Base-by-base conservation (phyloP, 2,797 vertebrate genomes). In the Manis javanica region DNA sequence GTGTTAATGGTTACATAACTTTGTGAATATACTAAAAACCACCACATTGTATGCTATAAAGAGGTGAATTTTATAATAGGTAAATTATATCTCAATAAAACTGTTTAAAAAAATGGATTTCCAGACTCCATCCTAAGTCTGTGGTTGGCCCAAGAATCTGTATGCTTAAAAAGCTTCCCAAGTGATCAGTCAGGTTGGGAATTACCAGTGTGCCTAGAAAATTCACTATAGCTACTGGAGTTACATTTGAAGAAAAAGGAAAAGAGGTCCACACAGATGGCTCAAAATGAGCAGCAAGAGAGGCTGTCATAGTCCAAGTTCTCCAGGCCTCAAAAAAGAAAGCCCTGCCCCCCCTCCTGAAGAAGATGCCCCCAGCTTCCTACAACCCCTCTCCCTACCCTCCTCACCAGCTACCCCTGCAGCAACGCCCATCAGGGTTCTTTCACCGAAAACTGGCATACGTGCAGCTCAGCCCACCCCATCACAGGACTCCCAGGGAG, bases 81-180 rank as follows among this genome's bases (percentile, higher is more conserved):
- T 53, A 29, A 82, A n/a, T 81, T 74, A 24, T 26, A 53, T n/a
- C 64, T 72, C 59, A 63, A 66, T 91, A 61, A 86, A 68, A 91
- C 24, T 66, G 11, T 71, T n/a, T 24, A 55, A 87, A 63, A 85
- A 49, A 66, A 78, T 24, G 42, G 4, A 95, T 75, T 84, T 51
- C 49, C 23, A 72, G 84, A 23, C 7, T 66, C 34, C 11, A 46
- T 26, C n/a, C 71, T n/a, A 55, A 39, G 19, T 49, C 59, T 29
- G 31, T 31, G 29, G 88, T 0, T 69, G n/a, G 42, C 2, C 34
- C 42, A 90, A 63, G 75, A 81, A 93, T 39, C 51, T 61, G 2
- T 63, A 51, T 16, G 59, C 55, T 95, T 79, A 57, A 69, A 78
- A 74, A 74, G 49, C 15, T 72, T 21, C 7, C 5, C 12, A 51